Evolutionary conservation across 2,797 vertebrate species (phyloP), one percentile per base, ranked within the genome.

Genomic region (Gymnothorax reevesii): DNA sequence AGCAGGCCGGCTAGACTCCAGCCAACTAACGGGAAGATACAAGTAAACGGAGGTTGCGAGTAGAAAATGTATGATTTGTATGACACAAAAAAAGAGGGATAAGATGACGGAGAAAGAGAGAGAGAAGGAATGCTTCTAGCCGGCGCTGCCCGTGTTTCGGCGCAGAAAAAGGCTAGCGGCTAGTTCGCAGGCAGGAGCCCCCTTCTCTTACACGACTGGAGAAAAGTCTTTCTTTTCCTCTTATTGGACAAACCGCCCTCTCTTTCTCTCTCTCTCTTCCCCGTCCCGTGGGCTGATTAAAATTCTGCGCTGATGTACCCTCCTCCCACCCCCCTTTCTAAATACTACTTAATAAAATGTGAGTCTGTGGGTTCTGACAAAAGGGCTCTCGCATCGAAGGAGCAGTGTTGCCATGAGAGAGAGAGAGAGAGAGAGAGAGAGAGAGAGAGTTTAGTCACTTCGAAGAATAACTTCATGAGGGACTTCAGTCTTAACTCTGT

Each of bases 311-410:
- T 87, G 88, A 84, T 84, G 92, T 93, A 93, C 92, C 93, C 94
- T 93, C 92, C 94, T 91, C 93, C 91, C 91, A 93, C 90, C 92
- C 91, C 92, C 90, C 92, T 94, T 93, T 94, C 93, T 93, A 94
- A 95, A 94, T 94, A 89, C 94, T 94, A 96, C 95, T 96, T 95
- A 94, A 96, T 96, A 96, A 96, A 96, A 95, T 94, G 91, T 64
- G 92, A 95, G 93, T 94, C 93, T 93, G 92, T 87, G 59, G 90
- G 90, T 88, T 83, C 88, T 64, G 92, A 92, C 92, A 95, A 94
- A 95, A 94, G 94, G 93, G 92, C 89, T 88, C 88, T 87, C 88
- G 89, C 87, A 86, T 88, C 87, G 87, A 87, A 60, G 17, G 86
- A 73, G 88, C 92, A 94, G 94, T 90, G 94, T 96, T 96, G 95